These are phyloP conservation scores for Rhegmatorhina hoffmannsi DNA, from an alignment of 2,113 vertebrate species.

Conservation along the genomic window DNA sequence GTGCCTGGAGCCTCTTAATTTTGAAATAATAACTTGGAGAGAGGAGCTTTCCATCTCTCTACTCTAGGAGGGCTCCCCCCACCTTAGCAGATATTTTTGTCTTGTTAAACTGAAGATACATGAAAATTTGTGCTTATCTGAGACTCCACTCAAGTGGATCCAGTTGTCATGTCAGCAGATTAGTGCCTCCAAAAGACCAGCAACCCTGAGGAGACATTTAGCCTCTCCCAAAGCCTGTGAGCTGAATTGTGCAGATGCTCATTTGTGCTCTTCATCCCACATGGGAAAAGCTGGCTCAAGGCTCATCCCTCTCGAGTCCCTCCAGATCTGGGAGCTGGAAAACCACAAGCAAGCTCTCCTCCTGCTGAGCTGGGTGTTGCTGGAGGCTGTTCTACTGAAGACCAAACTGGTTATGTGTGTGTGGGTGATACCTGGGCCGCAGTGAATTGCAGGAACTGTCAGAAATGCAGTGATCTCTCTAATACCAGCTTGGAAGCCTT, in stretches of 20 bases:
- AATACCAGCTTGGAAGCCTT: background rate
- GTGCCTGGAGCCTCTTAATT: no score
- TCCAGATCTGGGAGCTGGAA: background rate
- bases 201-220: background rate
- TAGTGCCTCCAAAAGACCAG: background rate
- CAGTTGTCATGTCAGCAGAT: slow-evolving; percentile 26
- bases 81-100: no score
- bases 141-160: slow-evolving; percentile 5
- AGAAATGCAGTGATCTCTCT: background rate
- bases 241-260: background rate
- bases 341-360: background rate
- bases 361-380: background rate
- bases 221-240: background rate
- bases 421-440: background rate
- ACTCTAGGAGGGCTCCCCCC: no score
- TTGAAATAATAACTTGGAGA: no score
- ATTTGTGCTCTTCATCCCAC: background rate
- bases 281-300: background rate
- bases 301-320: background rate
- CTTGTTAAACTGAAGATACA: no score
- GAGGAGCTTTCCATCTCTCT: no score
- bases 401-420: background rate
- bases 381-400: background rate
- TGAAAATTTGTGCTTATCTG: background rate
- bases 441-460: background rate